Base-by-base conservation (phyloP, 2,113 vertebrate genomes). In the Oreochromis spilurus region DNA sequence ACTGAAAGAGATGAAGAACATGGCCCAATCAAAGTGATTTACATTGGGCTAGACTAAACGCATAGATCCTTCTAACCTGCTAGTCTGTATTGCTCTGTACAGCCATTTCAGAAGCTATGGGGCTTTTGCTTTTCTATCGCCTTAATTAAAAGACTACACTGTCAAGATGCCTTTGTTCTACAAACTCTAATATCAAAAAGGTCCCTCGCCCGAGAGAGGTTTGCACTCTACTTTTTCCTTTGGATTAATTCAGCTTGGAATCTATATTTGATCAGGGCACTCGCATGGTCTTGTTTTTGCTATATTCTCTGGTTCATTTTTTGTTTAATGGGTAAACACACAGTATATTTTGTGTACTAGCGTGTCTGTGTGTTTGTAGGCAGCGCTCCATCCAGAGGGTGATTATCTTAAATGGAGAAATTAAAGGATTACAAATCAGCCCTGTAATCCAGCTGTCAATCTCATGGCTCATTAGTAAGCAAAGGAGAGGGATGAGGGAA, bases 371-470 rank as follows among this genome's bases (percentile, higher is more conserved):
- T 79, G 85, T 85, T 84, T 91, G 83, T 40, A 81, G 57, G 62
- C 50, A 81, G 83, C 2, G 65, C 92, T 88, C 80, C 87, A 92
- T 91, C 93, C 93, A 93, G 78, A 90, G 92, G 89, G 94, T 94
- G 93, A 95, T 96, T 95, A 95, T 95, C 79, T 93, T 93, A 95
- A 95, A 95, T 90, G 92, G 90, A 92, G 93, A 96, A 96, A 95
- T 95, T 95, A 95, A 94, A 95, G 95, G 95, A 96, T 96, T 96
- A 95, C 93, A 95, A 95, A 94, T 72, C 86, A 90, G 85, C 93
- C 82, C 83, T 85, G 92, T 96, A 95, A 96, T 96, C 95, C 96
- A 95, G 94, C 95, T 95, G 94, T 95, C 95, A 95, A 95, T 96
- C 95, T 90, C 88, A 93, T 24, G 86, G 88, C 92, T 96, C 95